phyloP scores from a whole-genome alignment of 2,797 vertebrate species.

The Rhinoraja longicauda region DNA sequence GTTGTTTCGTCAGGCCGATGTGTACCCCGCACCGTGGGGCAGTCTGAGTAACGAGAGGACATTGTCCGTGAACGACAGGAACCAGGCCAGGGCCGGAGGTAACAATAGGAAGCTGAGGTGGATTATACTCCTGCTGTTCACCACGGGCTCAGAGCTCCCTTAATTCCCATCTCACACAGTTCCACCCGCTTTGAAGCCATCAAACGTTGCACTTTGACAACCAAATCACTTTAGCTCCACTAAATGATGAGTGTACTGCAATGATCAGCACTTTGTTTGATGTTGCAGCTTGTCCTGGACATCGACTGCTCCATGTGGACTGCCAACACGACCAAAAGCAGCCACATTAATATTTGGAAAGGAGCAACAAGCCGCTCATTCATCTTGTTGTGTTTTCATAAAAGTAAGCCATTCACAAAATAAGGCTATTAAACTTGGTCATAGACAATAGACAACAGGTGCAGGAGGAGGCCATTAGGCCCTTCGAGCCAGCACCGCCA shows the following conservation, averaged over 20 bases:
- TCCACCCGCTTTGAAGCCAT: conserved; percentile 35
- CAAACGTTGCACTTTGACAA: conserved; percentile 39
- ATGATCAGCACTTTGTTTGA: conserved; percentile 31
- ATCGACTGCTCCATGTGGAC: conserved; percentile 20
- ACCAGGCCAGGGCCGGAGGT: conserved; percentile 41
- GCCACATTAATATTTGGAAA: not conserved
- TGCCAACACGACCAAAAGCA: too few species aligned
- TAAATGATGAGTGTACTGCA: conserved; percentile 39
- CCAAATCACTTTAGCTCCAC: conserved; percentile 45
- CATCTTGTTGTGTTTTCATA: too few species aligned
- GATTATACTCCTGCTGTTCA: conserved; percentile 44
- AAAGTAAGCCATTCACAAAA: too few species aligned
- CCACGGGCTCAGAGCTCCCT: conserved; percentile 22
- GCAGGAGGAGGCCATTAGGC: too few species aligned
- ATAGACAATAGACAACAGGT: too few species aligned
- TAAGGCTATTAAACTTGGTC: too few species aligned
- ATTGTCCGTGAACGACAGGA: conserved; percentile 47
- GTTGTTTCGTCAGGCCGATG: not conserved
- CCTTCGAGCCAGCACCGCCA: too few species aligned
- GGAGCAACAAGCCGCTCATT: not conserved
- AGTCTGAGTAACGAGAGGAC: conserved; percentile 25
- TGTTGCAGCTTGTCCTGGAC: conserved; percentile 28
- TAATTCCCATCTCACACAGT: conserved; percentile 27
- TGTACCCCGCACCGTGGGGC: conserved; percentile 10
- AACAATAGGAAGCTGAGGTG: conserved; percentile 50